Percentiles rank a stretch among this genome's conserved stretches.
Conservation (phyloP, 2,888 invertebrate species). For the Xanthostigma xanthostigma region DNA sequence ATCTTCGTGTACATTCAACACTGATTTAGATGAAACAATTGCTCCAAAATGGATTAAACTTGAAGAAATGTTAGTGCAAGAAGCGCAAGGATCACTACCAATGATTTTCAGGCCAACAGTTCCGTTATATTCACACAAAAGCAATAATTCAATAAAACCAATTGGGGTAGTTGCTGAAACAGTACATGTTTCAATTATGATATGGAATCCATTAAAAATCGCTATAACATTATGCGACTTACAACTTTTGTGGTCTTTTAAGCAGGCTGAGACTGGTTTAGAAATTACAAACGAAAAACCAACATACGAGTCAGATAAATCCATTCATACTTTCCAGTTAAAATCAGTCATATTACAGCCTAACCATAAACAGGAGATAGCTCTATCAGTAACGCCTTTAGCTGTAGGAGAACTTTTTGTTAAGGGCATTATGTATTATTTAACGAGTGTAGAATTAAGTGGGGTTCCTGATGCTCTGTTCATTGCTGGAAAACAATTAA, state of each 20-base stretch:
- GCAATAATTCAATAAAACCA: constrained; percentile 48
- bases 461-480: not conserved
- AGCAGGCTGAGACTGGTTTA: constrained; percentile 25
- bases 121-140: constrained; percentile 52
- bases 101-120: constrained; percentile 67
- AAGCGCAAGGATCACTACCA: constrained; percentile 49
- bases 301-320: constrained; percentile 23
- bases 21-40: constrained; percentile 19
- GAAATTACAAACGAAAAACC: constrained; percentile 28
- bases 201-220: constrained; percentile 64
- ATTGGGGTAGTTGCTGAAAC: constrained; percentile 67
- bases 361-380: constrained; percentile 43
- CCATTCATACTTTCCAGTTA: constrained; percentile 41
- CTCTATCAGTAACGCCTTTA: constrained; percentile 57
- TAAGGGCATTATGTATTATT: constrained; percentile 33
- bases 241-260: constrained; percentile 57
- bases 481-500: constrained; percentile 23
- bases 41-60: constrained; percentile 49
- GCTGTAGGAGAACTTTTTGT: constrained; percentile 57
- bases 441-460: not conserved
- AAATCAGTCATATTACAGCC: constrained; percentile 41
- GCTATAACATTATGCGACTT: constrained; percentile 52
- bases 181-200: constrained; percentile 58
- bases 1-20: constrained; percentile 30
- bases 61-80: constrained; percentile 62